These are phyloP conservation scores for Eulemur macaco DNA, from an alignment of 2,113 vertebrate genomes.

Conservation along the genomic window DNA sequence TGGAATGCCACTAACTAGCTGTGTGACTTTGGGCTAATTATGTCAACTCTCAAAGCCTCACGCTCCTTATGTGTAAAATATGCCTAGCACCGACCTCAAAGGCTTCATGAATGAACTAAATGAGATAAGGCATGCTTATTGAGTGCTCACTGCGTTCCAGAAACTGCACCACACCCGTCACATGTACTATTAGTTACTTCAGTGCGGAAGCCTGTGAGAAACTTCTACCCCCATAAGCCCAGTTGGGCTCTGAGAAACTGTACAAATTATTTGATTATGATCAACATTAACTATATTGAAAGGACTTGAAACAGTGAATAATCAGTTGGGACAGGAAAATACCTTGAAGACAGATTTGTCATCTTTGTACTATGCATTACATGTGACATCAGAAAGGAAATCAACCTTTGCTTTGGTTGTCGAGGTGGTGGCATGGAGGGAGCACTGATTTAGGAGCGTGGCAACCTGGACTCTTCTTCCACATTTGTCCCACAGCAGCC, in stretches of 20 bases:
- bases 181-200: neutral
- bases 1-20: constrained; percentile 39
- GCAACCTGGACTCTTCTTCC: neutral
- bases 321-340: constrained; percentile 15
- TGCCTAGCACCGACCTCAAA: constrained; percentile 35
- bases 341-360: constrained; percentile 30
- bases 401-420: neutral
- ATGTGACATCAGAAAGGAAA: neutral
- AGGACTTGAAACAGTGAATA: constrained; percentile 26
- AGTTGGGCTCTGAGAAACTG: neutral
- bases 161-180: neutral
- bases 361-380: constrained; percentile 10
- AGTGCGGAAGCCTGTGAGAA: neutral
- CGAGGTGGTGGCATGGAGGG: neutral
- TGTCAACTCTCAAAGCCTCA: constrained; percentile 48
- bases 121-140: neutral
- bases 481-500: neutral
- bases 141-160: neutral
- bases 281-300: neutral
- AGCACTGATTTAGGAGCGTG: neutral
- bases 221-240: neutral
- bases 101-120: neutral
- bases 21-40: constrained; percentile 53
- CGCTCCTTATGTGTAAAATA: constrained; percentile 47
- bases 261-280: constrained; percentile 1